Conservation (phyloP, 92 coral and sea anemone genomes). For the Porites cylindrica region DNA sequence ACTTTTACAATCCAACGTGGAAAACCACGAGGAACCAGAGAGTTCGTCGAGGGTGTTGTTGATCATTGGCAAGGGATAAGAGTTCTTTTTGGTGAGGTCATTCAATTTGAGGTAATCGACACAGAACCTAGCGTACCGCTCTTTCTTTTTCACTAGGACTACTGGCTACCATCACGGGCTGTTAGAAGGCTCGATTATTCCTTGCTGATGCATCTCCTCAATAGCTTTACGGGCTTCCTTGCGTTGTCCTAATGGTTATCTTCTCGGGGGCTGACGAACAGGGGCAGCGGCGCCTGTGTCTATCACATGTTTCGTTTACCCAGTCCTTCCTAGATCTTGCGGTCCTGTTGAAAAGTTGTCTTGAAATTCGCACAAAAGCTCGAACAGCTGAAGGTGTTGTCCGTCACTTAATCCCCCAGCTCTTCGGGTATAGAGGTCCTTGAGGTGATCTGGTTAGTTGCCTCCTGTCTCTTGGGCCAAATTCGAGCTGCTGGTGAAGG, state of each 20-base stretch:
- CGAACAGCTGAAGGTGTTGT: conserved; percentile 36
- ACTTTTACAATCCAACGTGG: background rate
- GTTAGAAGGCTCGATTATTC: conserved; percentile 15
- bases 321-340: conserved; percentile 36
- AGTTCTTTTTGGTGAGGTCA: background rate
- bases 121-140: background rate
- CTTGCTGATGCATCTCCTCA: background rate
- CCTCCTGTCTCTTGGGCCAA: background rate
- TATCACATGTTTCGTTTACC: conserved; percentile 40
- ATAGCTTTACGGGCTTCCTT: conserved; percentile 15
- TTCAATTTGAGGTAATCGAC: background rate
- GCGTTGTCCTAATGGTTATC: conserved; percentile 9
- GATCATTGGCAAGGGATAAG: background rate
- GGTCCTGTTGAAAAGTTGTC: conserved; percentile 43
- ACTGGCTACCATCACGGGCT: conserved; percentile 27
- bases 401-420: conserved; percentile 11
- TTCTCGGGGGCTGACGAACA: conserved; percentile 6
- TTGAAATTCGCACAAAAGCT: conserved; percentile 39
- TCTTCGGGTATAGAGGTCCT: conserved; percentile 36
- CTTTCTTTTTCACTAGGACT: conserved; percentile 20
- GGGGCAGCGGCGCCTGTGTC: conserved; percentile 22
- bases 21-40: conserved; percentile 23
- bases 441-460: conserved; percentile 36
- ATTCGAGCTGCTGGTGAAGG: background rate
- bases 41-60: conserved; percentile 1